Conservation (phyloP, 2,888 invertebrate species). For the Pachymerium ferrugineum region DNA sequence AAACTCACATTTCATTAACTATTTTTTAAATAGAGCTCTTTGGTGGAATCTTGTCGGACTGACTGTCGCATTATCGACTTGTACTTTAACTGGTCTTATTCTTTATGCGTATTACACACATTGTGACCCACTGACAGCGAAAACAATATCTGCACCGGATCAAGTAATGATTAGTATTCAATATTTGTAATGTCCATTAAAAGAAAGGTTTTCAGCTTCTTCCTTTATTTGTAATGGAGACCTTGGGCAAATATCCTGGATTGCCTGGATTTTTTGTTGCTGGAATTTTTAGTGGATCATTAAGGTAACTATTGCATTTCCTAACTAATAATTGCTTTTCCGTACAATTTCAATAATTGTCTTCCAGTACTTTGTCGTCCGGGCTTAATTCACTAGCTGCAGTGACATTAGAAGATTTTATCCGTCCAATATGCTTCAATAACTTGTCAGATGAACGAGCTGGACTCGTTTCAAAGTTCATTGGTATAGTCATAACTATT, state of each 20-base stretch:
- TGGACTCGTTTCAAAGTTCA: constrained; percentile 65
- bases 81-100: constrained; percentile 42
- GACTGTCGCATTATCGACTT: not conserved
- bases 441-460: constrained; percentile 64
- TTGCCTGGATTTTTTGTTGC: constrained; percentile 90
- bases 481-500: constrained; percentile 49
- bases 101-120: constrained; percentile 44
- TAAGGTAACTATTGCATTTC: constrained; percentile 60
- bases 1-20: not conserved
- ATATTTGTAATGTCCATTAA: not conserved
- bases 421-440: constrained; percentile 62
- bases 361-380: constrained; percentile 83
- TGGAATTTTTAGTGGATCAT: constrained; percentile 89
- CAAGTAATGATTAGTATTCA: constrained; percentile 17
- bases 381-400: constrained; percentile 89
- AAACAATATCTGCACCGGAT: constrained; percentile 29
- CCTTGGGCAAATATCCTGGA: constrained; percentile 67
- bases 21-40: constrained; percentile 38
- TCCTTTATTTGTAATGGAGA: constrained; percentile 82
- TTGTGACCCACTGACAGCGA: constrained; percentile 43
- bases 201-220: constrained; percentile 70
- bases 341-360: not conserved
- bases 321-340: not conserved
- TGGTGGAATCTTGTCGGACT: constrained; percentile 38
- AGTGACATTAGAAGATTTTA: constrained; percentile 80